Evolutionary conservation across 2,113 vertebrate genomes (phyloP), one percentile per base, ranked within the genome.

Genomic region (Machaerirhynchus nigripectus): DNA sequence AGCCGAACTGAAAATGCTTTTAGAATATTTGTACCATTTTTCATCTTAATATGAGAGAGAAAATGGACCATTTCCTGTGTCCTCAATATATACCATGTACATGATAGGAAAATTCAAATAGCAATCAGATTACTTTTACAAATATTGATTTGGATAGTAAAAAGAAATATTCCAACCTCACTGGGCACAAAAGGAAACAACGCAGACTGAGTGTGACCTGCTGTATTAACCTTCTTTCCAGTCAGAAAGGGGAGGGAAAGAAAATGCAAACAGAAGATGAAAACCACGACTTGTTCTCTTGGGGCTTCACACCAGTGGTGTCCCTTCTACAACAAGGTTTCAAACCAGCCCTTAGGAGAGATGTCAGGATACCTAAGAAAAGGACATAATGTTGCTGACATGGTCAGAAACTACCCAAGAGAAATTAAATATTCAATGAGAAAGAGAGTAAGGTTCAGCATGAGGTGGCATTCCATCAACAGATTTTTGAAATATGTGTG

Each of bases 281-380:
- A 96, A 97, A 95, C 20, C 70, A 61, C 40, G 7, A 61, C 52
- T 96, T 95, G 39, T 89, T 91, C 83, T 86, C 11, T 35, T 94
- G 63, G 69, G 75, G 37, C 78, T 67, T 90, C 23, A 46, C 59
- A 92, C 46, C 87, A 94, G 35, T 68, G 40, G 11, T 78, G n/a
- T 35, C 16, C 13, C n/a, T 52, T 78, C 30, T 24, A 23, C 7
- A 15, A 8, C 10, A 52, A 61, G 26, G 9, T 50, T 69, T 74
- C 28, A 15, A 78, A 44, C 9, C 14, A 64, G 13, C 27, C 40
- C 33, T 44, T 49, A 31, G 15, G 35, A 35, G 19, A 84, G 12
- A 39, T 56, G 14, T 33, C 73, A 68, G 7, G 4, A 39, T 17
- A 61, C 13, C 27, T 70, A 31, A 56, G 11, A 50, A 42, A 78